phyloP scores from a whole-genome alignment of 2,888 invertebrate genomes.

The Anarsia innoxiella region DNA sequence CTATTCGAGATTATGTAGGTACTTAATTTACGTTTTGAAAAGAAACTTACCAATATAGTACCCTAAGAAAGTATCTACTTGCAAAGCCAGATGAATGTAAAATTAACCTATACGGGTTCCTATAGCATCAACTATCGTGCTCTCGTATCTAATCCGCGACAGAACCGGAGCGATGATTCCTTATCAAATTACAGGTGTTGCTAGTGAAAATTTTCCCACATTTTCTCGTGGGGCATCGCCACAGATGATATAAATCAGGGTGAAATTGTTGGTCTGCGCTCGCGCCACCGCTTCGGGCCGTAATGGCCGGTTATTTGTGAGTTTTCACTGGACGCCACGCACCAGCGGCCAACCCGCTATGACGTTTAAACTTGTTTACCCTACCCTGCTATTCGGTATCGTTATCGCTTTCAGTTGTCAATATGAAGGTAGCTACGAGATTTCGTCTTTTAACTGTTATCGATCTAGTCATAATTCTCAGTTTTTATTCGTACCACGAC shows the following conservation, averaged over 20 bases:
- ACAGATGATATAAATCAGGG: constrained; percentile 71
- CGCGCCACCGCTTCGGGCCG: constrained; percentile 51
- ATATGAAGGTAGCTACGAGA: no score
- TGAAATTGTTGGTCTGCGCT: constrained; percentile 61
- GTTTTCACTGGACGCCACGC: constrained; percentile 70
- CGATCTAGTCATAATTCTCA: no score
- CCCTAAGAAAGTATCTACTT: no score
- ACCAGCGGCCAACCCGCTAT: constrained; percentile 36
- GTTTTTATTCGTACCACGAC: no score
- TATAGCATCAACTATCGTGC: no score
- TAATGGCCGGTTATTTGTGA: constrained; percentile 66
- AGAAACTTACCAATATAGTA: no score
- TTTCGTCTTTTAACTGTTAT: background rate
- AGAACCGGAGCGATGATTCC: constrained; percentile 62
- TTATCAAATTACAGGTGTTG: constrained; percentile 66
- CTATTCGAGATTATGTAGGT: no score
- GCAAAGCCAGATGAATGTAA: no score
- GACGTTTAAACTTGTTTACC: constrained; percentile 20
- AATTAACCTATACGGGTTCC: no score
- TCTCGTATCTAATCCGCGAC: constrained; percentile 1
- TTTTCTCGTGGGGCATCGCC: constrained; percentile 58
- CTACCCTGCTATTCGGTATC: constrained; percentile 5
- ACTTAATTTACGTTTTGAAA: no score
- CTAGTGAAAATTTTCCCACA: constrained; percentile 72
- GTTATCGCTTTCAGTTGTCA: constrained; percentile 8